A percentile compares a stretch with the other conserved stretches of the same genome.
These are phyloP conservation scores for Drosophila lutescens DNA, from an alignment of 2,888 invertebrate genomes.

Conservation along the genomic window DNA sequence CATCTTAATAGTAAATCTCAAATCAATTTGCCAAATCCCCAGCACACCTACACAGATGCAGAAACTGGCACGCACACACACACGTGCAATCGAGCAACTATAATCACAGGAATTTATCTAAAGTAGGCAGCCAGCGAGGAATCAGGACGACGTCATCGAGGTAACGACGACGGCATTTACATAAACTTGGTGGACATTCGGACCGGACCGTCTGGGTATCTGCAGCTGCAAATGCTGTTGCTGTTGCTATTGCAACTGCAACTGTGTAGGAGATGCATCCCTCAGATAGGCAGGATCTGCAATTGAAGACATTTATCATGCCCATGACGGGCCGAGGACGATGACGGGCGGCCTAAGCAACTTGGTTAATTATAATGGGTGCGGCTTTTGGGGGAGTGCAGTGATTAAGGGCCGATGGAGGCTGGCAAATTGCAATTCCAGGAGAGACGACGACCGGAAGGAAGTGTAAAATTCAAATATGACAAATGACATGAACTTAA, in stretches of 20 bases:
- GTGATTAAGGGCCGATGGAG: conserved; percentile 52
- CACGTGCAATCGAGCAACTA: conserved; percentile 73
- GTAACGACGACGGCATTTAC: conserved; percentile 62
- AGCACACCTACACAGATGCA: conserved; percentile 16
- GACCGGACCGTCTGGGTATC: neutral
- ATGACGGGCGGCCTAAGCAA: conserved; percentile 50
- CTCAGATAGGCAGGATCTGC: conserved; percentile 74
- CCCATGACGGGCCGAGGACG: conserved; percentile 25
- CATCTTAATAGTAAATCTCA: conserved; percentile 50
- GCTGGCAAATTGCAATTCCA: conserved; percentile 70
- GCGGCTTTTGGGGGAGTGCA: conserved; percentile 53
- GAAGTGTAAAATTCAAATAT: conserved; percentile 80
- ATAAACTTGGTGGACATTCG: conserved; percentile 69
- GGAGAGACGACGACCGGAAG: conserved; percentile 71
- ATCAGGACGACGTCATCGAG: conserved; percentile 48
- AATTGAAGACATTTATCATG: conserved; percentile 78
- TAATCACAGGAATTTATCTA: conserved; percentile 76
- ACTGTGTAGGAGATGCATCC: conserved; percentile 55
- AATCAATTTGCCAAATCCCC: conserved; percentile 43
- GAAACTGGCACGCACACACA: conserved; percentile 7
- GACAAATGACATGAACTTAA: conserved; percentile 80
- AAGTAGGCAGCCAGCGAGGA: conserved; percentile 58
- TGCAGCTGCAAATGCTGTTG: too few species aligned
- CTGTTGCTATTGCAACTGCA: conserved; percentile 44
- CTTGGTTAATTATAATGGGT: conserved; percentile 77